Conservation (phyloP, 2,113 vertebrate genomes). For the Hydrochoerus hydrochaeris region DNA sequence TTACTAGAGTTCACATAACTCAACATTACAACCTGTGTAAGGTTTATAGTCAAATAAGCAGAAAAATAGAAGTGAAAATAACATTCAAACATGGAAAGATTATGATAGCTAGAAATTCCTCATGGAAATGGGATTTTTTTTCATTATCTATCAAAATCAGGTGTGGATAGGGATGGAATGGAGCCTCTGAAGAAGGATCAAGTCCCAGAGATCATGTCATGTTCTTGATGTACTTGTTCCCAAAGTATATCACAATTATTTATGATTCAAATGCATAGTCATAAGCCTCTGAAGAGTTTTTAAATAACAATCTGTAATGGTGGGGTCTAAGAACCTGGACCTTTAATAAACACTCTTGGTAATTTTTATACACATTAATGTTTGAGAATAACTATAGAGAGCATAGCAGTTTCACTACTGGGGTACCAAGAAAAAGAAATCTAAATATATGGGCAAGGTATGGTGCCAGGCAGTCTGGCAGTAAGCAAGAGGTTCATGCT, state of each 20-base stretch:
- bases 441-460: neutral
- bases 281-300: neutral
- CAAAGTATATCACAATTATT: slow-evolving; percentile 15
- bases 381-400: neutral
- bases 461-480: neutral
- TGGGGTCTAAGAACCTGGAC: neutral
- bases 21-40: neutral
- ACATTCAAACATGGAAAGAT: slow-evolving; percentile 29
- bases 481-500: neutral
- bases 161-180: neutral
- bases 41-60: slow-evolving; percentile 7
- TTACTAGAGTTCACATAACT: slow-evolving; percentile 32
- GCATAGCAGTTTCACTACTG: neutral
- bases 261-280: neutral
- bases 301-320: neutral
- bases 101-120: slow-evolving; percentile 40
- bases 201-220: neutral
- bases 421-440: neutral
- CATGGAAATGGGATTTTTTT: slow-evolving; percentile 19
- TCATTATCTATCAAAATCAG: neutral
- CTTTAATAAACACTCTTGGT: slow-evolving; percentile 6
- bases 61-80: slow-evolving; percentile 13
- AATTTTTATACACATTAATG: neutral
- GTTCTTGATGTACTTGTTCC: neutral
- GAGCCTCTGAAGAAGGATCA: neutral